Conservation (phyloP, 2,113 vertebrate species). For the Notiomystis cincta region DNA sequence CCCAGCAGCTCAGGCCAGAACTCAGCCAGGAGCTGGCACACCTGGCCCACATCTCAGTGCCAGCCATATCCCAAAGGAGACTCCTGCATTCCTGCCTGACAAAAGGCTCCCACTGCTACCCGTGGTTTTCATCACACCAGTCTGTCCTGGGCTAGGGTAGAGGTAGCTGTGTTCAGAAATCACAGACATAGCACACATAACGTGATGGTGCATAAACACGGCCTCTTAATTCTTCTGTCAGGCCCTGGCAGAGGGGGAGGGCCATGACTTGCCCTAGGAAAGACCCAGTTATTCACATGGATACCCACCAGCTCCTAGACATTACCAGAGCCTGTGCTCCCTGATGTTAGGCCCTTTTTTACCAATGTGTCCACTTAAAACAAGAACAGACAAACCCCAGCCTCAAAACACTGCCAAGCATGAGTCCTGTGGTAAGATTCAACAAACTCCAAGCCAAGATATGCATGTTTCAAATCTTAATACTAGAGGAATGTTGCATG, state of each 20-base stretch:
- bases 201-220: fast-evolving
- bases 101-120: not conserved
- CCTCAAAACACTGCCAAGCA: not conserved
- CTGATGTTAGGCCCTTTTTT: not conserved
- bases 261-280: not conserved
- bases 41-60: not conserved
- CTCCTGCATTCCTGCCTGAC: not conserved
- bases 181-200: fast-evolving
- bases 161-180: not conserved
- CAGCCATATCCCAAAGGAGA: not conserved
- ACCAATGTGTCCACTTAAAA: not conserved
- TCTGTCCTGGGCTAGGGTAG: not conserved
- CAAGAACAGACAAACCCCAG: not conserved
- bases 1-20: not conserved
- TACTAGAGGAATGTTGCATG: not conserved
- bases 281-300: not conserved
- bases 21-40: fast-evolving
- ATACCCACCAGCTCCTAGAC: not conserved
- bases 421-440: not conserved
- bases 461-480: not conserved
- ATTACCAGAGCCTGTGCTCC: not conserved
- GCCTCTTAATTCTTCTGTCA: not conserved
- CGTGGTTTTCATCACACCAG: not conserved
- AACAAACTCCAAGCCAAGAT: not conserved
- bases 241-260: not conserved